Conservation (phyloP, 2,888 invertebrate genomes). For the Apamea crenata region DNA sequence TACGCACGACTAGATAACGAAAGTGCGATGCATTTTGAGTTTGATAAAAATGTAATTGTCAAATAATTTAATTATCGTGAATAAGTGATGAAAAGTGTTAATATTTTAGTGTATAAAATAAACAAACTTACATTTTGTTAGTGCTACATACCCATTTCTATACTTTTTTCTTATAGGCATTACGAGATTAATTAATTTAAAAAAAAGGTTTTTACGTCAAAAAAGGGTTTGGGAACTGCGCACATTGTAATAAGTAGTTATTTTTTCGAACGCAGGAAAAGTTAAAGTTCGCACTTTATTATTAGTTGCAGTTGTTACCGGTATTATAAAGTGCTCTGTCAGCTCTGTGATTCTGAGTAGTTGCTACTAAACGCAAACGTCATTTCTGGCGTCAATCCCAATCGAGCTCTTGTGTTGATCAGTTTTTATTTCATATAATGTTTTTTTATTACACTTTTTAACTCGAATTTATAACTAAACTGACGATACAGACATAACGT, state of each 20-base stretch:
- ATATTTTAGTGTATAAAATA: neutral
- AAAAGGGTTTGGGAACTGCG: neutral
- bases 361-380: constrained; percentile 43
- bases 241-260: neutral
- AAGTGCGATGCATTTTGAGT: neutral
- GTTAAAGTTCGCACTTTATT: no score
- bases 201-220: neutral
- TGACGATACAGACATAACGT: neutral
- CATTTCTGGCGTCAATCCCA: constrained; percentile 36
- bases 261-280: no score
- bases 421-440: constrained; percentile 12
- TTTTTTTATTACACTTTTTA: neutral
- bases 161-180: neutral
- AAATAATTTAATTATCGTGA: no score
- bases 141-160: neutral
- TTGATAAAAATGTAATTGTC: neutral
- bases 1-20: no score
- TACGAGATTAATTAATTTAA: neutral
- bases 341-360: no score
- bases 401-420: neutral
- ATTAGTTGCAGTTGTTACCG: neutral
- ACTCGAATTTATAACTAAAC: constrained; percentile 9
- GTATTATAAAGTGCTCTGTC: no score
- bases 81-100: neutral
- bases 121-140: neutral